phyloP scores from a whole-genome alignment of 2,113 vertebrate genomes.

The Mormyrus iriodes region DNA sequence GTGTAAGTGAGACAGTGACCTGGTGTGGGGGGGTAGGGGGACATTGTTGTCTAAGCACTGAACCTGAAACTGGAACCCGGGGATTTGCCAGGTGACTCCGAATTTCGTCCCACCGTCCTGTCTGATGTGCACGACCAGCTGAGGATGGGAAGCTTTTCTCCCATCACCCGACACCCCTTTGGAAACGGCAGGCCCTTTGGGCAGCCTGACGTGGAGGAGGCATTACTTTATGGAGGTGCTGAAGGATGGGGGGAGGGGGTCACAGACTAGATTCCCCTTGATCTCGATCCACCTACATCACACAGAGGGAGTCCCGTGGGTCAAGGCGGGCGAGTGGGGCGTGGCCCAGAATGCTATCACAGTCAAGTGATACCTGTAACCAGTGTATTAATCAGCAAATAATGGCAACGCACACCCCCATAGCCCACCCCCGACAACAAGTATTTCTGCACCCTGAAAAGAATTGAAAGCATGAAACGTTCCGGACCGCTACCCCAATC shows the following conservation, averaged over 20 bases:
- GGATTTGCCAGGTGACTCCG: conserved; percentile 42
- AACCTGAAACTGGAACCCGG: conserved; percentile 44
- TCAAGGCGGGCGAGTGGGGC: not conserved
- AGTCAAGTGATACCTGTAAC: not conserved
- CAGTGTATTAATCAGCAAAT: not conserved
- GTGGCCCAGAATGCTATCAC: not conserved
- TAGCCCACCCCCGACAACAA: not conserved
- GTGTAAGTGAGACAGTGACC: not conserved
- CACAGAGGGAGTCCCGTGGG: not conserved
- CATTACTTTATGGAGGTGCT: conserved; percentile 24
- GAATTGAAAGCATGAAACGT: not conserved
- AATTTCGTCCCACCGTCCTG: conserved; percentile 21
- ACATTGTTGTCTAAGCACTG: conserved; percentile 43
- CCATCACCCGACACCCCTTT: conserved; percentile 42
- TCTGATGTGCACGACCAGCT: conserved; percentile 33
- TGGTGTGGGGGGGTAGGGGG: not conserved
- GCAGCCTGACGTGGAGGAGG: conserved; percentile 22
- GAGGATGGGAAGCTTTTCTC: conserved; percentile 15
- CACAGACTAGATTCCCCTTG: not conserved
- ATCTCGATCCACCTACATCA: not conserved
- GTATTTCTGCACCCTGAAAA: not conserved
- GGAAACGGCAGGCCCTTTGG: conserved; percentile 39
- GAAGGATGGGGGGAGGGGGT: not conserved
- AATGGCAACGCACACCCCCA: not conserved
- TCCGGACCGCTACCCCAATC: not conserved